Evolutionary conservation across 2,797 vertebrate genomes (phyloP), one percentile per base, ranked within the genome.

Genomic region (Epinephelus awoara): DNA sequence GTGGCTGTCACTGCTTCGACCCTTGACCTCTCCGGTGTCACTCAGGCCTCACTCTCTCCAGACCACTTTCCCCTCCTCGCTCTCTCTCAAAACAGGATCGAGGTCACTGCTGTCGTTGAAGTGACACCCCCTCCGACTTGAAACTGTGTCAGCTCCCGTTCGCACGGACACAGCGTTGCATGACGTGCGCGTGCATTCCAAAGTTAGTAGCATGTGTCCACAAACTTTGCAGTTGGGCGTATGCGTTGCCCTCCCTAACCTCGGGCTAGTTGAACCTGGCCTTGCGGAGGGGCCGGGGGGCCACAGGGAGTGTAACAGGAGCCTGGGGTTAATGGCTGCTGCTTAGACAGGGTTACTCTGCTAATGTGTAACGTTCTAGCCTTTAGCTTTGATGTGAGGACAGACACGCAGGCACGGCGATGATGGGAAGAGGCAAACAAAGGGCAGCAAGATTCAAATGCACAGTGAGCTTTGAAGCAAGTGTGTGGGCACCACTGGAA

Each of bases 331-430:
- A 92, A 92, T 92, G 78, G 79, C 70, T 79, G 75, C 75, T 81
- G 87, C 84, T 77, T 77, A 72, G 82, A 78, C 84, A 46, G 75
- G 71, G 88, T 87, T 89, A 85, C 80, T 67, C 67, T 74, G 82
- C 89, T 92, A 92, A 93, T 91, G 87, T 90, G 80, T 76, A 81
- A 79, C 76, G 46, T 83, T 91, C 85, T 85, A 87, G 80, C 65
- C 63, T 54, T 62, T 79, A 82, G 82, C 89, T 89, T 90, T 88
- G 84, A 93, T 75, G 89, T 87, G 88, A 80, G 59, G 82, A 90
- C 77, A 75, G 90, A 90, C 84, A 46, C 51, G 15, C 82, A 79
- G 79, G 61, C 78, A 15, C 29, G 1, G 75, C 1, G 70, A 81
- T 71, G 89, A 90, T 10, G 58, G 80, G 56, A 58, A 50, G 68